phyloP scores from a whole-genome alignment of 1,140 invertebrate species.

The Monomorium pharaonis region DNA sequence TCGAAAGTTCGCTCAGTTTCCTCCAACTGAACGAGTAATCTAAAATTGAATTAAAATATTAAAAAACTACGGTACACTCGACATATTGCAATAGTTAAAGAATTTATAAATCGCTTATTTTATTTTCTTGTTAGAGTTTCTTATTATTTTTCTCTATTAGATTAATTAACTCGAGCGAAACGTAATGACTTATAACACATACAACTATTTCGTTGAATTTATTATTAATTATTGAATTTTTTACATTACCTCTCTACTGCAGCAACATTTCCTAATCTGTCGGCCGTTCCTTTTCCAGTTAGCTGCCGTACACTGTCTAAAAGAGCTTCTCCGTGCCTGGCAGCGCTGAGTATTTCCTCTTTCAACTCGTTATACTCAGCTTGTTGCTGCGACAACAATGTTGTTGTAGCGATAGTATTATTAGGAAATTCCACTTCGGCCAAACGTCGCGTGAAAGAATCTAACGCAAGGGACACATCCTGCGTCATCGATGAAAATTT shows the following conservation, averaged over 20 bases:
- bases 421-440: constrained; percentile 94
- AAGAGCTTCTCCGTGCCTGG: constrained; percentile 93
- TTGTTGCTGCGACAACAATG: constrained; percentile 89
- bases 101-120: neutral
- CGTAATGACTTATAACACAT: neutral
- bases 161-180: neutral
- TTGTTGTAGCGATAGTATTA: constrained; percentile 91
- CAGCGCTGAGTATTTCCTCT: constrained; percentile 92
- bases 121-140: neutral
- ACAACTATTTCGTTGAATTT: neutral
- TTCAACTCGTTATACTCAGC: constrained; percentile 89
- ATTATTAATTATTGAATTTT: constrained; percentile 13
- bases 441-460: constrained; percentile 94
- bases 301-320: constrained; percentile 89
- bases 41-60: constrained; percentile 81
- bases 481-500: constrained; percentile 96
- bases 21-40: constrained; percentile 96
- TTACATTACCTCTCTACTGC: constrained; percentile 93
- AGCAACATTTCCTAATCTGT: constrained; percentile 95
- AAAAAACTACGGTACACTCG: neutral
- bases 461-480: constrained; percentile 93
- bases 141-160: neutral
- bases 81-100: neutral
- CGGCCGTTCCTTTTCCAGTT: constrained; percentile 83
- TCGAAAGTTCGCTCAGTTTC: constrained; percentile 98